Base-by-base conservation (phyloP, 2,888 invertebrate species). In the Nowickia ferox region DNA sequence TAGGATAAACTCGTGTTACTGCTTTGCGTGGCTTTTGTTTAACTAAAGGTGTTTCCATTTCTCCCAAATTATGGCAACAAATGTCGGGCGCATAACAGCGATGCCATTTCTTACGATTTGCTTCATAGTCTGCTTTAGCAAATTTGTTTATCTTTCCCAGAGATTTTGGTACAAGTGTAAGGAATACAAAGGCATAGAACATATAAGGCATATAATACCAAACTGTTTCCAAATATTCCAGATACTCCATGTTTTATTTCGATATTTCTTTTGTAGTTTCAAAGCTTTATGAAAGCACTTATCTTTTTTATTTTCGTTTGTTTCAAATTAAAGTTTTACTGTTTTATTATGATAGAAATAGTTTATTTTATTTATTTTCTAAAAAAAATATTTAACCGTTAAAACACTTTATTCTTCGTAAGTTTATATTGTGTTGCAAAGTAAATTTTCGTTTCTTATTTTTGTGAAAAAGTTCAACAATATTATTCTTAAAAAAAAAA, bases 61-160 rank as follows among this genome's bases (percentile, higher is more conserved):
- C 88, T 1, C 80, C 82, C 44, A 88, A 79, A 10, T 83, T 88
- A 30, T 92, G 92, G 80, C 92, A 92, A 76, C 92, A 92, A n/a
- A 90, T 79, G n/a, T 92, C 92, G 0, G 91, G 89, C 0, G 90
- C 92, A 83, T 92, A 92, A 88, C 92, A 92, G 77, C 92, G 92
- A 88, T 92, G 92, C 65, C 88, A 92, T 87, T 88, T 89, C 15
- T 88, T 75, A 11, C 89, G 89, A 85, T 90, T 91, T 17, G 89
- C 88, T 78, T 90, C 92, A 66, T 90, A 90, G 66, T 92, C 89
- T 6, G 89, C 90, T 57, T 88, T 89, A 46, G 90, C 91, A 38
- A 90, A 90, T 51, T 88, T 84, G 63, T 90, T 92, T 69, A 92
- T 91, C 69, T 90, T 89, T 42, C 84, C 72, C 80, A 91, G 86